phyloP scores from a whole-genome alignment of 2,113 vertebrate genomes.

The Colaptes auratus region DNA sequence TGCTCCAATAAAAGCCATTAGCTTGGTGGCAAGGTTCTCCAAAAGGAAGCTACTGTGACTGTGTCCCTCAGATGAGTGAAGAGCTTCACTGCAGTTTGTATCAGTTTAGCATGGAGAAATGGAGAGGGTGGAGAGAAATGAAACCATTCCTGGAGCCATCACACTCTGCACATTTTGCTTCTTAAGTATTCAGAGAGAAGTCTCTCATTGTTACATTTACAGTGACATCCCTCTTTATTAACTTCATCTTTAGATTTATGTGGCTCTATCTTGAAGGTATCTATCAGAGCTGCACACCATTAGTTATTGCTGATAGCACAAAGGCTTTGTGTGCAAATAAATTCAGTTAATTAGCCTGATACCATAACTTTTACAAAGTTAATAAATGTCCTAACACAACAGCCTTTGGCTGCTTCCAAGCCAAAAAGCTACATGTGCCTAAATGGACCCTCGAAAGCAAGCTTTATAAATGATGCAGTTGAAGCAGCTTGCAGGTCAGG shows the following conservation, averaged over 20 bases:
- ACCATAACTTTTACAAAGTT: neutral
- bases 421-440: neutral
- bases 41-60: neutral
- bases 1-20: neutral
- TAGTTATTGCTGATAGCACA: neutral
- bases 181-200: neutral
- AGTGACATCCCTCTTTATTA: neutral
- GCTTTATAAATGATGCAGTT: neutral
- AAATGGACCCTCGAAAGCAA: neutral
- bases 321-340: neutral
- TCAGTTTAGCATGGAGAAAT: neutral
- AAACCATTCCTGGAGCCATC: neutral
- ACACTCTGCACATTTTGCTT: neutral
- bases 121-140: neutral
- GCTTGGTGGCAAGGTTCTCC: neutral
- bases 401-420: neutral
- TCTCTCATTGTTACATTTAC: neutral
- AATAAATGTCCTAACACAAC: neutral
- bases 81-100: accelerated
- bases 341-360: neutral
- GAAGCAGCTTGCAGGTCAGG: neutral
- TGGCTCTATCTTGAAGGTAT: neutral
- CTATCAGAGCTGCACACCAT: neutral
- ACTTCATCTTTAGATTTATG: neutral
- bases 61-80: neutral